Conservation (phyloP, 2,113 vertebrate genomes). For the Diadophis punctatus region DNA sequence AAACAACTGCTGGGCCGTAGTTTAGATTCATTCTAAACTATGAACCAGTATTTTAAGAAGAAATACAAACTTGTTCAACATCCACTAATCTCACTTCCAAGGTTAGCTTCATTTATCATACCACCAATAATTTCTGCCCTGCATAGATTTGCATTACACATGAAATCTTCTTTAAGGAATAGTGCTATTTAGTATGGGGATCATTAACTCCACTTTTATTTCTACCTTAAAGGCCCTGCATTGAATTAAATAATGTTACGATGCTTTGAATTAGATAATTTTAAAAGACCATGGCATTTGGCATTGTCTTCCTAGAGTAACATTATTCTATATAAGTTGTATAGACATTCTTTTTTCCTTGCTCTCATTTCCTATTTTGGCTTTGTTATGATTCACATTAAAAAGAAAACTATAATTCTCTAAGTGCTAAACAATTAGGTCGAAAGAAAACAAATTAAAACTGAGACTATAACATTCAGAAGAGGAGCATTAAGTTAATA, state of each 20-base stretch:
- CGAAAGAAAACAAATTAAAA: constrained; percentile 9
- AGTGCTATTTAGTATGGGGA: background rate
- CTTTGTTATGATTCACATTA: constrained; percentile 15
- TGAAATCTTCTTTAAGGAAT: background rate
- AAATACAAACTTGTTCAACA: background rate
- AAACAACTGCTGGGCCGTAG: background rate
- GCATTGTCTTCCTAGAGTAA: background rate
- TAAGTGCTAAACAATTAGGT: constrained; percentile 19
- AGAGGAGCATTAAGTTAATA: background rate
- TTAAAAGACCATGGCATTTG: background rate
- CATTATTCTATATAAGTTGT: background rate
- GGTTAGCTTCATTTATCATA: background rate
- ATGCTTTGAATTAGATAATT: background rate
- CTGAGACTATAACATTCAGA: constrained; percentile 9
- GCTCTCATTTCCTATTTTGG: background rate
- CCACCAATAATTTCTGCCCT: background rate
- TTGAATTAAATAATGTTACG: background rate
- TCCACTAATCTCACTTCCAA: background rate
- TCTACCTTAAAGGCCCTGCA: background rate
- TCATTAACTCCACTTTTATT: background rate
- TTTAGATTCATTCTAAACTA: background rate
- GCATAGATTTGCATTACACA: background rate
- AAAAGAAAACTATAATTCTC: constrained; percentile 6
- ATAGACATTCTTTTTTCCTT: background rate
- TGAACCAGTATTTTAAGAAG: background rate